Conservation (phyloP, 2,888 invertebrate species). For the Lithosia quadra region DNA sequence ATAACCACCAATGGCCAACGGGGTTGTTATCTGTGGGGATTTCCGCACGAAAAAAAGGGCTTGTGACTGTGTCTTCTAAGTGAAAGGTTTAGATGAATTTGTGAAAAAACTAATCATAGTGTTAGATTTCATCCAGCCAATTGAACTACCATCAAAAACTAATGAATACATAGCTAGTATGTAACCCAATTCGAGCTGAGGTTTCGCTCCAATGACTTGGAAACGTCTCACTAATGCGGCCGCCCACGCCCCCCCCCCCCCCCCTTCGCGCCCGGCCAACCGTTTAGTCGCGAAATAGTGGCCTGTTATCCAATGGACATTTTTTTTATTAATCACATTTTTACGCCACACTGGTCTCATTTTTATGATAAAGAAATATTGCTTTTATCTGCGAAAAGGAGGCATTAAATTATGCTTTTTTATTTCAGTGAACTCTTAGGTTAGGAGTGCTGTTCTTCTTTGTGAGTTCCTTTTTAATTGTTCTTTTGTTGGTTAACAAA, state of each 20-base stretch:
- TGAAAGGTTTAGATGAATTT: neutral
- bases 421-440: neutral
- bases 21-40: too few relatives aligned
- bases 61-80: too few relatives aligned
- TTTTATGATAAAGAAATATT: constrained; percentile 30
- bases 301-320: constrained; percentile 30
- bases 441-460: neutral
- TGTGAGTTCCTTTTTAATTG: neutral
- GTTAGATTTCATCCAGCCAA: constrained; percentile 30
- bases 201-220: constrained; percentile 50
- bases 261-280: constrained; percentile 22
- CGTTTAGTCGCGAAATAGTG: constrained; percentile 34
- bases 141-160: constrained; percentile 48
- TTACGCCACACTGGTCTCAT: constrained; percentile 24
- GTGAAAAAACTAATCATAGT: neutral
- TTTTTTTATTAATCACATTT: constrained; percentile 46
- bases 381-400: constrained; percentile 15
- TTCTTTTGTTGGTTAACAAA: neutral
- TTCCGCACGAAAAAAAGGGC: too few relatives aligned
- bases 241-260: constrained; percentile 34
- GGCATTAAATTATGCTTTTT: constrained; percentile 1
- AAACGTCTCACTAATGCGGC: constrained; percentile 52
- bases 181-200: constrained; percentile 48
- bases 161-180: constrained; percentile 29
- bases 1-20: too few relatives aligned